These are phyloP conservation scores for Embiotoca jacksoni DNA, from an alignment of 2,113 vertebrate genomes.

Conservation along the genomic window DNA sequence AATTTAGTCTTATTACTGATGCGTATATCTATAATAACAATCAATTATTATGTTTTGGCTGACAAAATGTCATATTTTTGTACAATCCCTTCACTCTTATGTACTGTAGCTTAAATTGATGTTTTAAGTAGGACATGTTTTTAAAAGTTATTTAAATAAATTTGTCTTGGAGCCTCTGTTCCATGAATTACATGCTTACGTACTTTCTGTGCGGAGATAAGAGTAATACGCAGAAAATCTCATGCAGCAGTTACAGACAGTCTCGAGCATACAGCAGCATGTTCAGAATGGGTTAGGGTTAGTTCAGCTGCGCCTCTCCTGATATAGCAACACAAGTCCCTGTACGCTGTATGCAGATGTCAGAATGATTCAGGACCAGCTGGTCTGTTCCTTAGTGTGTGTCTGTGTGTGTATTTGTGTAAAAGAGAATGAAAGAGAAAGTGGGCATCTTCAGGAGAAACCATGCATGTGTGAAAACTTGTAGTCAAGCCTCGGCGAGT, in stretches of 20 bases:
- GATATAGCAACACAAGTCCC: slow-evolving; percentile 56
- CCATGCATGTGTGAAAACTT: slow-evolving; percentile 22
- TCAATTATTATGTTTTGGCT: slow-evolving; percentile 40
- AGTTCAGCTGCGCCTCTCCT: slow-evolving; percentile 50
- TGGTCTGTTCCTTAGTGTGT: slow-evolving; percentile 45
- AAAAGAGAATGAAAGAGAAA: not conserved
- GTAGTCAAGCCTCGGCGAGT: slow-evolving; percentile 5
- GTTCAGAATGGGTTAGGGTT: slow-evolving; percentile 24
- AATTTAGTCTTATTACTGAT: slow-evolving; percentile 40
- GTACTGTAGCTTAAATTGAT: slow-evolving; percentile 56
- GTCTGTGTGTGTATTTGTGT: slow-evolving; percentile 16
- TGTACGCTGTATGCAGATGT: slow-evolving; percentile 47
- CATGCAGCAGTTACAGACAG: slow-evolving; percentile 3
- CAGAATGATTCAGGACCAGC: slow-evolving; percentile 68
- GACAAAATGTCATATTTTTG: slow-evolving; percentile 77
- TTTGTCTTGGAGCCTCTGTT: slow-evolving; percentile 8
- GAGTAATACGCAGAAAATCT: slow-evolving; percentile 1
- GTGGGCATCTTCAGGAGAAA: not conserved
- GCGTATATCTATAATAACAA: slow-evolving; percentile 55
- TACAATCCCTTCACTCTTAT: slow-evolving; percentile 69
- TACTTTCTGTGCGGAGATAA: slow-evolving; percentile 6
- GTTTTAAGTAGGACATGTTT: slow-evolving; percentile 36
- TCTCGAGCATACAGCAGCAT: slow-evolving; percentile 20
- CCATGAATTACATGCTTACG: not conserved
- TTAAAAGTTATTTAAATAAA: slow-evolving; percentile 80